Evolutionary conservation across 1,140 invertebrate species (phyloP), one percentile per base, ranked within the genome.

Genomic region (Micrasema minimum): DNA sequence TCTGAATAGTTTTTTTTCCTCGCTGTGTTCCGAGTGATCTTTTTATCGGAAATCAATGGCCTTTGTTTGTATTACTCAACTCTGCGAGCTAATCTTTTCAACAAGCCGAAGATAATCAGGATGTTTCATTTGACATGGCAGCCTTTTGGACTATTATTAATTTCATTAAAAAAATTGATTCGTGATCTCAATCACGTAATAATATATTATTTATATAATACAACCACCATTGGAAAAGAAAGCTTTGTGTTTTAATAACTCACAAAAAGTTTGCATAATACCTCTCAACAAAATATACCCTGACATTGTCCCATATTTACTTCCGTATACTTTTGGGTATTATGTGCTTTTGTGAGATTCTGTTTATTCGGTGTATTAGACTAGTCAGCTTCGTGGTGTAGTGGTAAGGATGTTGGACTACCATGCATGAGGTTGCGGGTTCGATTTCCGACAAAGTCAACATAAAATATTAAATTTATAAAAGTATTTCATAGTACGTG

Each of bases 31-130:
- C 16, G 10, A 65, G 45, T 48, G 18, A 31, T 35, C 6, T n/a
- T 65, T 65, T 65, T 65, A 31, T 65, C 26, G 18, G 20, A 23
- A 35, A 48, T 65, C 20, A 16, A 16, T 16, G 61, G 61, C 45
- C 9, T 65, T 65, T 48, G 22, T 61, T 61, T 37, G 35, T 37
- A 11, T 38, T 31, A 43, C 43, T 41, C n/a, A 48, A 18, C 38
- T 11, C n/a, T n/a, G n/a, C n/a, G n/a, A n/a, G n/a, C n/a, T 65
- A 16, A 65, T n/a, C 61, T 35, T 35, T 48, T 65, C 10, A 31
- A 7, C 12, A 14, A 14, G 43, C 12, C 31, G 35, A 48, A 64
- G 26, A 31, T 50, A 65, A 35, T 26, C 10, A 10, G 26, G 45
- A n/a, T 7, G 23, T 48, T 20, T 48, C 12, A 65, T 48, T 48